These are phyloP conservation scores for Rhinella marina DNA, from an alignment of 2,797 vertebrate genomes.

Conservation along the genomic window DNA sequence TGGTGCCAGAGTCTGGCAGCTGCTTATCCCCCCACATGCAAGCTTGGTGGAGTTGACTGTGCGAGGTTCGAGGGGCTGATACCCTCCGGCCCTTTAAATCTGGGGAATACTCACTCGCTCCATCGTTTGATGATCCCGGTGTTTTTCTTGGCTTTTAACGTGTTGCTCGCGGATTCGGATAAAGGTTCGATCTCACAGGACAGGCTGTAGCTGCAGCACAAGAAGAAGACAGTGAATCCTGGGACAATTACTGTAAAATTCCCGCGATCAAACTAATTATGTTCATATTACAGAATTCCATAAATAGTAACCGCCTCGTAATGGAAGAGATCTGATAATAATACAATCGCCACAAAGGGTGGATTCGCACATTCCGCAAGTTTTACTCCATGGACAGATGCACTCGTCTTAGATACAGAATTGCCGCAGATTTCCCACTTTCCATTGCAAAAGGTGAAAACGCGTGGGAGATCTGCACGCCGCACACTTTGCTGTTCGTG, in stretches of 20 bases:
- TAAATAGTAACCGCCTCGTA: no score
- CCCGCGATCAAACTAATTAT: not conserved
- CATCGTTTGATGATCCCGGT: conserved; percentile 91
- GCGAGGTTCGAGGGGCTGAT: no score
- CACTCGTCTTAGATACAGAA: no score
- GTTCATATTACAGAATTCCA: no score
- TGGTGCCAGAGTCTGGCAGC: conserved; percentile 78
- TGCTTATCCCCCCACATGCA: conserved; percentile 62
- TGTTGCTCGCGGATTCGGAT: conserved; percentile 91
- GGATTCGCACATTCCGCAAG: no score
- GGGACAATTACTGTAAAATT: not conserved
- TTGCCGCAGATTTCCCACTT: no score
- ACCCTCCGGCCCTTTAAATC: not conserved
- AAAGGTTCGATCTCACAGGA: conserved; percentile 93
- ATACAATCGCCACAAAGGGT: no score
- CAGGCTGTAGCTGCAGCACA: conserved; percentile 81
- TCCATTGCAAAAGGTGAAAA: no score
- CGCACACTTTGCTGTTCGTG: no score
- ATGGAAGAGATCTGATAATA: no score
- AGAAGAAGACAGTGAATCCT: conserved; percentile 3
- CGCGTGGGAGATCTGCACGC: no score
- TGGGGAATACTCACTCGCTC: conserved; percentile 87
- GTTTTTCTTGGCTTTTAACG: conserved; percentile 87
- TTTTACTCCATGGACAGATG: no score
- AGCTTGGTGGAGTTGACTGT: not conserved